These are phyloP conservation scores for Yasuhikotakia modesta DNA, from an alignment of 2,797 vertebrate species.

Conservation along the genomic window DNA sequence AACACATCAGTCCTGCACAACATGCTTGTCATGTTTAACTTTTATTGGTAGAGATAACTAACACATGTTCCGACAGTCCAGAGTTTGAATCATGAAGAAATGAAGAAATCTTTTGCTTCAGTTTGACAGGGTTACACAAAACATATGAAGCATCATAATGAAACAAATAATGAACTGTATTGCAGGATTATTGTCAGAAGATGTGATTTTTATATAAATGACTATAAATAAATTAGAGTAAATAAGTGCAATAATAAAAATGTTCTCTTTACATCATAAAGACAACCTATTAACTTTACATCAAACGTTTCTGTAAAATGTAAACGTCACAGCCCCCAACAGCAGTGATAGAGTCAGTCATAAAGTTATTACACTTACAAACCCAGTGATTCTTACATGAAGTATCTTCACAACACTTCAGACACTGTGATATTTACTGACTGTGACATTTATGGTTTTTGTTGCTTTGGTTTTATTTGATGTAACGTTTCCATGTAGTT, in stretches of 20 bases:
- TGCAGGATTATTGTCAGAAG: slow-evolving; percentile 29
- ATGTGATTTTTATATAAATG: slow-evolving; percentile 12
- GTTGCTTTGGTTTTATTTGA: slow-evolving; percentile 45
- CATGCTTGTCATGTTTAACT: too few species aligned
- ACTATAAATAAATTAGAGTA: neutral
- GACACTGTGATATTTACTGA: slow-evolving; percentile 2
- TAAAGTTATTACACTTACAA: slow-evolving; percentile 24
- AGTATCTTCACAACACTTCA: slow-evolving; percentile 17
- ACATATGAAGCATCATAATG: slow-evolving; percentile 4
- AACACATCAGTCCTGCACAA: too few species aligned
- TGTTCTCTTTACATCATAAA: too few species aligned
- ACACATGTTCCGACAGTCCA: slow-evolving; percentile 44
- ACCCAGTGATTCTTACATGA: neutral
- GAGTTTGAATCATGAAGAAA: slow-evolving; percentile 55
- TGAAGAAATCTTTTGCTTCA: slow-evolving; percentile 8
- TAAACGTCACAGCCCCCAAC: neutral
- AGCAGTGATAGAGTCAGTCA: slow-evolving; percentile 1
- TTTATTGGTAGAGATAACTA: too few species aligned
- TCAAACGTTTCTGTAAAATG: neutral
- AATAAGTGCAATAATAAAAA: too few species aligned
- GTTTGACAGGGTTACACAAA: slow-evolving; percentile 29
- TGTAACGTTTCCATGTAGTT: slow-evolving; percentile 9
- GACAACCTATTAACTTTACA: too few species aligned
- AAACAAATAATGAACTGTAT: slow-evolving; percentile 32
- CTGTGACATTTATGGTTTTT: slow-evolving; percentile 7